Base-by-base conservation (phyloP, 2,797 vertebrate species). In the Silurus aristotelis region DNA sequence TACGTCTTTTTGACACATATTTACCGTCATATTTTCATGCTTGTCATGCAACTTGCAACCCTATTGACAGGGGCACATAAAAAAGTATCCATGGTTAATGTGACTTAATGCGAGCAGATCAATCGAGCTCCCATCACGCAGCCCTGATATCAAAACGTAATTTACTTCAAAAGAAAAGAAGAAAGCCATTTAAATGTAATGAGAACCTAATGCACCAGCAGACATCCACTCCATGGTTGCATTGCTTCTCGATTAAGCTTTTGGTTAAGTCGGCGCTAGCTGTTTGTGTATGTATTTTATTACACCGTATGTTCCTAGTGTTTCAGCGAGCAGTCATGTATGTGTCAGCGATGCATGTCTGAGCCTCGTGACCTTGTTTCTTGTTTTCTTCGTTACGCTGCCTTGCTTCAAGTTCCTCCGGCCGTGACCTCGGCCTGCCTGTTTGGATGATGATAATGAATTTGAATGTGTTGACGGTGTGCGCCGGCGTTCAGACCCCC, bases 331-430 rank as follows among this genome's bases (percentile, higher is more conserved):
- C 78, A 48, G 22, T 52, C 78, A 80, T 82, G 80, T 14, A 43
- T 82, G 52, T 31, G 55, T 82, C 66, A n/a, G 80, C 70, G 52
- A 27, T 58, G 80, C 60, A 52, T 25, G 61, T 19, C 61, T 66
- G 22, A 80, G 88, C 90, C 90, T 63, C 15, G 66, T 72, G 75
- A 79, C 83, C 78, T 46, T 43, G 43, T 79, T 80, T 80, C 83
- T 85, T 87, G 92, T 94, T 91, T 87, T 93, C 92, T 91, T 91
- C 89, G 89, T 89, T 92, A 91, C 87, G 86, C 92, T 90, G 89
- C 91, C 87, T 87, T 84, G 88, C 88, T 86, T 72, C 83, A 83
- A 86, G 86, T 88, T 84, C 60, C 43, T 77, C 72, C 64, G 46
- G 73, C 88, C 87, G 84, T 70, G 86, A 90, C 91, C 83, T 84